Evolutionary conservation across 2,888 invertebrate species (phyloP).

Genomic region (Ceramica pisi): DNA sequence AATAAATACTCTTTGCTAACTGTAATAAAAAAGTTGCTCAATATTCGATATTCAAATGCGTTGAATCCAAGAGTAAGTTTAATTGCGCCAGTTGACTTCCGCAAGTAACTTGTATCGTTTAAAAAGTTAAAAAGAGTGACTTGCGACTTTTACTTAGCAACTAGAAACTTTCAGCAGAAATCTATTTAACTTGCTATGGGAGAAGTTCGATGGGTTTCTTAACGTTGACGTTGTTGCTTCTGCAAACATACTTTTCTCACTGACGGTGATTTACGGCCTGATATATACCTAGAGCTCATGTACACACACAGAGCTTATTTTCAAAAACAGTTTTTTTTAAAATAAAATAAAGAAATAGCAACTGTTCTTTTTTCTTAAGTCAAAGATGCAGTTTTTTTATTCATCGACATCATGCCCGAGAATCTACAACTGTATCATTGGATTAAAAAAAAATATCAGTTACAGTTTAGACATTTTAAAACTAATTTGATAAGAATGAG

Average conservation of each 20-base stretch:
- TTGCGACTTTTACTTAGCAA: slow-evolving; percentile 13
- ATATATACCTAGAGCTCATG: too few relatives aligned
- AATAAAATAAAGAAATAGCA: too few relatives aligned
- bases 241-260: neutral
- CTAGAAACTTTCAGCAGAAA: slow-evolving; percentile 6
- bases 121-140: slow-evolving; percentile 23
- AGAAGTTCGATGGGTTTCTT: slow-evolving; percentile 9
- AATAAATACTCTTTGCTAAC: neutral
- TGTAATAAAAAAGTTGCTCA: neutral
- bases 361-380: too few relatives aligned
- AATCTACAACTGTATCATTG: too few relatives aligned
- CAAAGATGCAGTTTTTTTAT: too few relatives aligned
- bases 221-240: neutral
- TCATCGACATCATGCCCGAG: too few relatives aligned
- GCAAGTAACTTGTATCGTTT: slow-evolving; percentile 21
- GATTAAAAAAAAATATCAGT: too few relatives aligned
- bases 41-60: slow-evolving; percentile 6
- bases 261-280: neutral
- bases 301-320: too few relatives aligned
- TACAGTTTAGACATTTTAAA: too few relatives aligned
- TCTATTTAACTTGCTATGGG: slow-evolving; percentile 8
- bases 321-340: too few relatives aligned
- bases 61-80: slow-evolving; percentile 3
- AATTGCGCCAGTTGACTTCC: slow-evolving; percentile 7
- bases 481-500: too few relatives aligned